These are phyloP conservation scores for Calidris pygmaea DNA, from an alignment of 2,113 vertebrate species.

Conservation along the genomic window DNA sequence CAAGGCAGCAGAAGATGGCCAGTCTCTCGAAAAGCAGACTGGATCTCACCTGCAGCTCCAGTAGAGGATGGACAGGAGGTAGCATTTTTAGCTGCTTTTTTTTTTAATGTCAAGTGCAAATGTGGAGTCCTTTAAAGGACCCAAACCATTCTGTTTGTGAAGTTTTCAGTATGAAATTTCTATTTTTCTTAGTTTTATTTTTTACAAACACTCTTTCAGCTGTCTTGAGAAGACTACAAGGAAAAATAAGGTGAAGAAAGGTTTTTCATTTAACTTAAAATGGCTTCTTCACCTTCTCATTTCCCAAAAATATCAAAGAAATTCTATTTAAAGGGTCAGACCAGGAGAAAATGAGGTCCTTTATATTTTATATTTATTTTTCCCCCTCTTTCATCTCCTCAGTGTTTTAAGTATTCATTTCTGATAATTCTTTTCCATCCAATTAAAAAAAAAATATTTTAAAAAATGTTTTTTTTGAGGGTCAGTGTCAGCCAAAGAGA, in stretches of 20 bases:
- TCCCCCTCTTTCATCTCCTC: not conserved
- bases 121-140: not conserved
- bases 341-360: not conserved
- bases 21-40: not conserved
- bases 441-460: not conserved
- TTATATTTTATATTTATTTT: too few relatives aligned
- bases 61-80: not conserved
- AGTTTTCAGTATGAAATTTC: not conserved
- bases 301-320: not conserved
- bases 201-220: not conserved
- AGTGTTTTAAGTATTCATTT: not conserved
- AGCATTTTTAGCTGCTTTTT: not conserved
- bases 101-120: not conserved
- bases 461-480: not conserved
- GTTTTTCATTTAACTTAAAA: not conserved
- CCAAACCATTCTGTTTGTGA: fast-evolving
- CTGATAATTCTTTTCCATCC: not conserved
- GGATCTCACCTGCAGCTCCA: not conserved
- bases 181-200: not conserved
- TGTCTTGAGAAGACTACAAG: not conserved
- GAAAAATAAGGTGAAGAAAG: not conserved
- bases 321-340: not conserved
- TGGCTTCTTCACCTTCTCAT: not conserved
- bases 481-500: not conserved
- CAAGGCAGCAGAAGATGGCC: not conserved